Evolutionary conservation across 2,888 invertebrate species (phyloP), one percentile per base, ranked within the genome.

Genomic region (Siphlonurus alternatus): DNA sequence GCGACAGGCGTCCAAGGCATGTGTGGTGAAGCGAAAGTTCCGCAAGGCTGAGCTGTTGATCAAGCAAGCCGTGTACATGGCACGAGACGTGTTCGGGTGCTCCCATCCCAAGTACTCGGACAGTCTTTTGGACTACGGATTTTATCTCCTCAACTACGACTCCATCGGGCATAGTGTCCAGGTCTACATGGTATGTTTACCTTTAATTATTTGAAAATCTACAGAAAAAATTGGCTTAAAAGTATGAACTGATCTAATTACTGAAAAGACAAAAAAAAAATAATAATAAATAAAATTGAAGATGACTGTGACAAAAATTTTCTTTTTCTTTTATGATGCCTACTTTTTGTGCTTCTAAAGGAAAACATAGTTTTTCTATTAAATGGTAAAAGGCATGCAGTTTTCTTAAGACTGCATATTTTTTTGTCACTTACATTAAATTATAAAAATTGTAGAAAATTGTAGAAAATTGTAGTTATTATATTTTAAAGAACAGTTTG

Each of bases 91-190:
- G 51, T 77, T 76, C 72, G 77, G 77, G 20, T 66, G 59, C 23
- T 75, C 78, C n/a, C 90, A 92, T 78, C 91, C 89, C 64, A 86
- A 87, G 71, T 88, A 87, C 74, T 88, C 93, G 23, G 90, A 91
- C 74, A 86, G 89, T 56, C 79, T 95, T 66, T 79, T 90, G 69
- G 93, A 94, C 78, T 92, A 89, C 75, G 95, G 92, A 68, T 94
- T 91, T 79, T 94, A 89, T 74, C 79, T 94, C 71, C 81, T 94
- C 69, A 93, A 94, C 76, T 86, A 89, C 63, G 95, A 95, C 78
- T 86, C 86, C 63, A 88, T 92, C 68, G 81, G 82, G 67, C 87
- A 89, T 72, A 89, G 92, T 72, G 90, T 94, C n/a, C 80, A 83
- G 66, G 85, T 91, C 0, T 94, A 93, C 74, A 85, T 86, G 81